phyloP scores from a whole-genome alignment of 2,113 vertebrate species.

The Sceloporus undulatus region DNA sequence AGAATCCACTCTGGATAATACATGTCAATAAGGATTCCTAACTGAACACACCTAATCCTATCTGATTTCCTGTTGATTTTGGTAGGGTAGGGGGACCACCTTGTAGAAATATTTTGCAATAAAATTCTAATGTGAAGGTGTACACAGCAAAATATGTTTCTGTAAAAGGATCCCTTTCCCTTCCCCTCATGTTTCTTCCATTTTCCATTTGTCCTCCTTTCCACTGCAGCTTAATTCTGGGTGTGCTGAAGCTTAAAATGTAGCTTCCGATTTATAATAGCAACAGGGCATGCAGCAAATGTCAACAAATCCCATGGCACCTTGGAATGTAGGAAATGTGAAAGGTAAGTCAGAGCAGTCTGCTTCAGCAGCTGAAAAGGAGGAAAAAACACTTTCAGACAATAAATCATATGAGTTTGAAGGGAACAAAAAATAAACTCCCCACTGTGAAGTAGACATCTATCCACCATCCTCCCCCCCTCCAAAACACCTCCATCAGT shows the following conservation, averaged over 20 bases:
- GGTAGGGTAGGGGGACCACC: background rate
- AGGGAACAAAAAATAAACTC: background rate
- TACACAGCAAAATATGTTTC: background rate
- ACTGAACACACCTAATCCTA: background rate
- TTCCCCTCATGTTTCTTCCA: conserved; percentile 65
- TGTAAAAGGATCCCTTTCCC: background rate
- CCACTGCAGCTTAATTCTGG: conserved; percentile 77
- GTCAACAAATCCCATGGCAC: conserved; percentile 77
- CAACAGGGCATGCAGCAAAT: conserved; percentile 78
- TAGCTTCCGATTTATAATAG: conserved; percentile 77
- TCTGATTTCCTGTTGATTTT: background rate
- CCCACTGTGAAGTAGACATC: background rate
- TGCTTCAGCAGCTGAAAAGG: conserved; percentile 45
- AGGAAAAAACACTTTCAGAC: conserved; percentile 26
- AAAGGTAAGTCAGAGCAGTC: conserved; percentile 67
- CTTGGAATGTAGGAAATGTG: conserved; percentile 71
- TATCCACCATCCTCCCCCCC: background rate
- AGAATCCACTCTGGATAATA: background rate
- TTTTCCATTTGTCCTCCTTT: conserved; percentile 67
- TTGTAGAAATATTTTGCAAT: conserved; percentile 12
- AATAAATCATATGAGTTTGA: conserved; percentile 40
- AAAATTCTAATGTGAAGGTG: conserved; percentile 2
- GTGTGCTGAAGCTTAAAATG: conserved; percentile 80
- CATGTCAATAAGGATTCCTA: background rate
- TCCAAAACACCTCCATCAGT: background rate